Evolutionary conservation across 1,140 invertebrate species (phyloP).

Genomic region (Gonatopus flavifemur): DNA sequence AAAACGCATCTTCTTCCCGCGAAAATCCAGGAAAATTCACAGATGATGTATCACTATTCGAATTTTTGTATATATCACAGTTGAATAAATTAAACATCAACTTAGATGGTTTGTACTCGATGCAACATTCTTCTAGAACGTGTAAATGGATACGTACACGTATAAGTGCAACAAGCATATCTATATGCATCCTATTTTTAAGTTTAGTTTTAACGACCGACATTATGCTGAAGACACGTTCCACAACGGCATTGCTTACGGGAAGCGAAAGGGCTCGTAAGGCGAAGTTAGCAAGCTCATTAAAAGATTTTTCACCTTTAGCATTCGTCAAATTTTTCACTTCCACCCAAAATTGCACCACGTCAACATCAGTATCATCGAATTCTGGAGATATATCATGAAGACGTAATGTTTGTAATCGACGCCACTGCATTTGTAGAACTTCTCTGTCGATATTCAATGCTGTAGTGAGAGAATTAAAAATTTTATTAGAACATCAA

Average conservation of each 20-base stretch:
- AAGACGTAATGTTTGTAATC: not conserved
- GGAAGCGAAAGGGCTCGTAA: slow-evolving; percentile 2
- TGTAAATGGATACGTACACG: slow-evolving; percentile 9
- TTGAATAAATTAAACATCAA: slow-evolving; percentile 10
- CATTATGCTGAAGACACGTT: slow-evolving; percentile 19
- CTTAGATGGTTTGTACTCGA: slow-evolving; percentile 1
- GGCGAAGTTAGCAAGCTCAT: slow-evolving; percentile 10
- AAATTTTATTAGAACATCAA: too few species aligned
- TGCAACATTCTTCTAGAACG: slow-evolving; percentile 5
- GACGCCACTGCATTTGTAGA: slow-evolving; percentile 6
- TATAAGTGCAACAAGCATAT: slow-evolving; percentile 14
- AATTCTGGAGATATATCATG: not conserved
- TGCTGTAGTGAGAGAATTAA: too few species aligned
- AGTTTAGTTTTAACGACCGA: slow-evolving; percentile 11
- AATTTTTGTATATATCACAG: slow-evolving; percentile 1
- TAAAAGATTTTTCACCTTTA: slow-evolving; percentile 9
- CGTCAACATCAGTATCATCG: not conserved
- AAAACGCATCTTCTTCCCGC: too few species aligned
- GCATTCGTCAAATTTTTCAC: slow-evolving; percentile 10
- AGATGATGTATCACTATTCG: not conserved
- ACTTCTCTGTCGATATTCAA: too few species aligned
- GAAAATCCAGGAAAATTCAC: not conserved
- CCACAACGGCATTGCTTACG: slow-evolving; percentile 18
- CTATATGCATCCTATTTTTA: slow-evolving; percentile 11
- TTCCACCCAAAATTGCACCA: slow-evolving; percentile 6